phyloP scores from a whole-genome alignment of 2,797 vertebrate species.

The Cyprinodon diabolis region DNA sequence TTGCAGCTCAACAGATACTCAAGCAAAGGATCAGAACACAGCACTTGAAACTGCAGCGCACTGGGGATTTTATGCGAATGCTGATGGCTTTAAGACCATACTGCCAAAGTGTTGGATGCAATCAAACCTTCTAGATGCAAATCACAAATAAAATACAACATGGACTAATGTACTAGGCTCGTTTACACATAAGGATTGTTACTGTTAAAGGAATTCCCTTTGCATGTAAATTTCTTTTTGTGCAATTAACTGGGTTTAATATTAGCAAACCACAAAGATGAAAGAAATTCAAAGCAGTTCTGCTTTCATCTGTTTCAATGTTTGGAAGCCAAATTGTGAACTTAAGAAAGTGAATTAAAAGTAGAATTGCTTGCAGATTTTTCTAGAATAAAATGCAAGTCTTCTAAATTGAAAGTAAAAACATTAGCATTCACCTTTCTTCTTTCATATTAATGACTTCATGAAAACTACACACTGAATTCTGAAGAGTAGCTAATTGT shows the following conservation, averaged over 20 bases:
- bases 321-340: too few relatives aligned
- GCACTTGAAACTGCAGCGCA: constrained; percentile 60
- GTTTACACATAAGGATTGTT: background rate
- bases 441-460: too few relatives aligned
- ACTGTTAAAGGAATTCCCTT: background rate
- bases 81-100: constrained; percentile 55
- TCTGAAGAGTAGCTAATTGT: too few relatives aligned
- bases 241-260: background rate
- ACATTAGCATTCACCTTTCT: too few relatives aligned
- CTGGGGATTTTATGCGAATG: constrained; percentile 57
- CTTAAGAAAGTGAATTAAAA: too few relatives aligned
- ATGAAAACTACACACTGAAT: too few relatives aligned
- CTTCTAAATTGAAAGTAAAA: too few relatives aligned
- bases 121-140: constrained; percentile 19
- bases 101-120: constrained; percentile 14
- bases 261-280: background rate
- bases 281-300: too few relatives aligned
- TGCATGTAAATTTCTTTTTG: background rate
- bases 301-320: too few relatives aligned
- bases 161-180: background rate
- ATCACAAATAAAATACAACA: background rate
- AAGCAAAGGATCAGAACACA: constrained; percentile 54
- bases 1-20: constrained; percentile 46
- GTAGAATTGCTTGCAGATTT: too few relatives aligned
- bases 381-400: too few relatives aligned